Percentiles rank a stretch among this genome's conserved stretches.
These are phyloP conservation scores for Rotaria magnacalcarata DNA, from an alignment of 2,888 invertebrate genomes.

Conservation along the genomic window DNA sequence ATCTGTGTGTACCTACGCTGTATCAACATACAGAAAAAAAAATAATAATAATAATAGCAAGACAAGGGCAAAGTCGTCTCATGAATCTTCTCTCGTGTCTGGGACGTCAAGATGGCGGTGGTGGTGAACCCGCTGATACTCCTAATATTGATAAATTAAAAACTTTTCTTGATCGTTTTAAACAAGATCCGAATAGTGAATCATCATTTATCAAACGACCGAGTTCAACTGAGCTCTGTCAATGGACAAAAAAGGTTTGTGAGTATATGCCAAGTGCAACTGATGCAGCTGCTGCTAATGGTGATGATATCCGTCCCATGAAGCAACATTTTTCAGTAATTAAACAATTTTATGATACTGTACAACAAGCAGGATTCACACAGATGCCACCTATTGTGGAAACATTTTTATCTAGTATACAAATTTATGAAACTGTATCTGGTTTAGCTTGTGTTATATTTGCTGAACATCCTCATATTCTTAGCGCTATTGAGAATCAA, in stretches of 20 bases:
- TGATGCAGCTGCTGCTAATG: constrained; percentile 25
- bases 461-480: constrained; percentile 40
- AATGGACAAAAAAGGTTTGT: constrained; percentile 44
- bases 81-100: constrained; percentile 22
- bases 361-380: constrained; percentile 42
- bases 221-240: constrained; percentile 27
- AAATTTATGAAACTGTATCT: constrained; percentile 42
- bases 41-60: neutral
- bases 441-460: constrained; percentile 43
- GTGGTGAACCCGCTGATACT: constrained; percentile 32
- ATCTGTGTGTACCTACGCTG: neutral
- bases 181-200: constrained; percentile 39
- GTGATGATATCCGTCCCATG: constrained; percentile 22
- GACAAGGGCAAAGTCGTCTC: neutral
- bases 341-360: constrained; percentile 40
- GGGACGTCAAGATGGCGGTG: neutral
- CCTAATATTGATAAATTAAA: constrained; percentile 44
- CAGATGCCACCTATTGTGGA: constrained; percentile 37
- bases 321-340: constrained; percentile 42
- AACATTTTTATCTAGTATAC: constrained; percentile 38
- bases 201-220: constrained; percentile 39
- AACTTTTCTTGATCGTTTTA: neutral
- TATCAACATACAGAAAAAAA: constrained; percentile 16
- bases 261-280: constrained; percentile 41
- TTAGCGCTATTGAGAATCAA: constrained; percentile 38